Evolutionary conservation across 2,888 invertebrate genomes (phyloP), one percentile per base, ranked within the genome.

Genomic region (Eurytoma adleriae): DNA sequence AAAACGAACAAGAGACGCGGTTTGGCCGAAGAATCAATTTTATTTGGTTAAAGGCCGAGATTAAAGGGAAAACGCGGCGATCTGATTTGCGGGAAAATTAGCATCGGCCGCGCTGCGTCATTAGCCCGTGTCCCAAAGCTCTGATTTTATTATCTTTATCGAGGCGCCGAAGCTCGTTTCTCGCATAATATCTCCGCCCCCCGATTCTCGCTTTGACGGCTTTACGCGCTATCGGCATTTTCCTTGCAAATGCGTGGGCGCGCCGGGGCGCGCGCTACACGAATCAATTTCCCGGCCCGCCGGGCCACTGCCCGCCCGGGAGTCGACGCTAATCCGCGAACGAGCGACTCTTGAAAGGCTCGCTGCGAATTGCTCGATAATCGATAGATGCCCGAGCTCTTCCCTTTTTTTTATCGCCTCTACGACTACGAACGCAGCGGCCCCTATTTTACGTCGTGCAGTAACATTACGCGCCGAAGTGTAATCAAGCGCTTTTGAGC

Each of bases 271-370:
- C 40, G 7, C 40, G 4, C 4, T 40, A 27, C 13, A 61, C 64
- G 64, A 64, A 64, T 64, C 64, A 64, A 48, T 64, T 64, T 40
- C 48, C 16, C 4, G 64, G 48, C 40, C 0, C 40, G 40, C 40
- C 7, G 40, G 5, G 7, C 40, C 7, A 7, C 40, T 40, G 5
- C 40, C 40, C 18, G 14, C 18, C 16, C 61, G 12, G 27, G 13
- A 64, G 48, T 71, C n/a, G 24, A 50, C 40, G 20, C 27, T 71
- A 16, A 71, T 61, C 61, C 16, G 50, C 24, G 50, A 61, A 61
- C 61, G 40, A 50, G 14, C 69, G 40, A 20, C 40, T 70, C 48
- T 27, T 70, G 57, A 57, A 70, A 70, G 57, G 68, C 40, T 59
- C 18, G 5, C 13, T 14, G 30, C 50, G 13, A 70, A 7, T 40